A percentile compares a stretch with the other conserved stretches of the same genome.
Conservation (phyloP, 1,140 invertebrate species). For the Monomorium pharaonis region DNA sequence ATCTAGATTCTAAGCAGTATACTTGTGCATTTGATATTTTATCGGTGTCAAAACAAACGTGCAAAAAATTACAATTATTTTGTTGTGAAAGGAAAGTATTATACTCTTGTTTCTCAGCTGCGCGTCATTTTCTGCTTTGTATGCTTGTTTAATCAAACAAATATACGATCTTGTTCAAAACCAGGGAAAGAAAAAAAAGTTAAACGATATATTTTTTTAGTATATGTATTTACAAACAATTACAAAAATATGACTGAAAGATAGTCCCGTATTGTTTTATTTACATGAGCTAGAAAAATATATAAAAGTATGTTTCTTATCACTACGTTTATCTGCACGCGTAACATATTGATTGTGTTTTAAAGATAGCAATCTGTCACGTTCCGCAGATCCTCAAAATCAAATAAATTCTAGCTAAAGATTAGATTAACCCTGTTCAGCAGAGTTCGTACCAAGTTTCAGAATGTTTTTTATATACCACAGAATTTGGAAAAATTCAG, state of each 20-base stretch:
- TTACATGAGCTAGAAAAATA: constrained; percentile 5
- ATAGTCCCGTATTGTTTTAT: not conserved
- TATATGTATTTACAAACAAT: too few relatives aligned
- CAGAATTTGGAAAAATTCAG: not conserved
- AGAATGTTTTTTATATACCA: not conserved
- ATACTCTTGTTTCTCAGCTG: not conserved
- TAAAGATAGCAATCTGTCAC: constrained; percentile 27
- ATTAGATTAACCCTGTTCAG: constrained; percentile 37
- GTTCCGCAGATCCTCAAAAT: not conserved
- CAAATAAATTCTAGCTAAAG: not conserved
- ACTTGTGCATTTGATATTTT: not conserved
- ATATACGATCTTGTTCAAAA: not conserved
- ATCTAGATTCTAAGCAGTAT: not conserved
- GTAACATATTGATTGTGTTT: not conserved
- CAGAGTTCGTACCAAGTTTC: not conserved
- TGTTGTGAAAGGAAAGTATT: not conserved
- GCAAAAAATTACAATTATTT: not conserved
- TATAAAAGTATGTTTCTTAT: not conserved
- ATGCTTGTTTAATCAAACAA: not conserved
- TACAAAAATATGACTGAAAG: not conserved
- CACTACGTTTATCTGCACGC: not conserved
- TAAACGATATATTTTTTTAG: not conserved
- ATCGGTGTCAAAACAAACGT: not conserved
- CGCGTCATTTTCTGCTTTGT: not conserved
- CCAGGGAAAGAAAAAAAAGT: not conserved